These are phyloP conservation scores for Bombus affinis DNA, from an alignment of 1,140 invertebrate genomes.

Conservation along the genomic window DNA sequence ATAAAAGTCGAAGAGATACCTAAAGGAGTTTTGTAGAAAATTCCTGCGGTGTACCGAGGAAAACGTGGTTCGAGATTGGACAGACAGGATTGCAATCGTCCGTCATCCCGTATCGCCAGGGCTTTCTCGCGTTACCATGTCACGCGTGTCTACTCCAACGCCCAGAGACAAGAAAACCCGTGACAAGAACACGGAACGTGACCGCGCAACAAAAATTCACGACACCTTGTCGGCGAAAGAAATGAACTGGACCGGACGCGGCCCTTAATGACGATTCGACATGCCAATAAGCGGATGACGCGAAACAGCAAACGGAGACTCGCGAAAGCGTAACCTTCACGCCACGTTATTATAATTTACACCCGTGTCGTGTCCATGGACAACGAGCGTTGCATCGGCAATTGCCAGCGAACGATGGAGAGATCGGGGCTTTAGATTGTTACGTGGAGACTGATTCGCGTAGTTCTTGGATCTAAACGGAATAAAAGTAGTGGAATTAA, in stretches of 20 bases:
- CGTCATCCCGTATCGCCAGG: constrained; percentile 31
- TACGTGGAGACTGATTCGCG: not conserved
- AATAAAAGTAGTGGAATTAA: not conserved
- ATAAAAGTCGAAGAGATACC: not conserved
- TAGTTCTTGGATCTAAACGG: not conserved
- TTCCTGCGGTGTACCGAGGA: not conserved
- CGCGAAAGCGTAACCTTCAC: constrained; percentile 25
- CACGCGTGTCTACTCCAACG: constrained; percentile 40
- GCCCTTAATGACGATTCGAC: constrained; percentile 63
- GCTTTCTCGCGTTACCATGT: constrained; percentile 43
- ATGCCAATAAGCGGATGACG: constrained; percentile 55
- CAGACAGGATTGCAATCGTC: constrained; percentile 17
- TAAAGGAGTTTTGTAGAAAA: not conserved
- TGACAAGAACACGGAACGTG: constrained; percentile 43
- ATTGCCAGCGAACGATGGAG: not conserved
- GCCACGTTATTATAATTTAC: constrained; percentile 51
- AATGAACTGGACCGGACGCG: constrained; percentile 25
- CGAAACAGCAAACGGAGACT: not conserved
- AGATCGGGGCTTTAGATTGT: not conserved
- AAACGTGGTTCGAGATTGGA: not conserved
- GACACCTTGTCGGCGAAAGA: constrained; percentile 26
- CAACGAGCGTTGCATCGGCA: not conserved
- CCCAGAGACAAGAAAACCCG: constrained; percentile 25
- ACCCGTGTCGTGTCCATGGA: constrained; percentile 25
- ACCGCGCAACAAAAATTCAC: constrained; percentile 30